Conservation (phyloP, 2,113 vertebrate genomes). For the Tragelaphus buxtoni region DNA sequence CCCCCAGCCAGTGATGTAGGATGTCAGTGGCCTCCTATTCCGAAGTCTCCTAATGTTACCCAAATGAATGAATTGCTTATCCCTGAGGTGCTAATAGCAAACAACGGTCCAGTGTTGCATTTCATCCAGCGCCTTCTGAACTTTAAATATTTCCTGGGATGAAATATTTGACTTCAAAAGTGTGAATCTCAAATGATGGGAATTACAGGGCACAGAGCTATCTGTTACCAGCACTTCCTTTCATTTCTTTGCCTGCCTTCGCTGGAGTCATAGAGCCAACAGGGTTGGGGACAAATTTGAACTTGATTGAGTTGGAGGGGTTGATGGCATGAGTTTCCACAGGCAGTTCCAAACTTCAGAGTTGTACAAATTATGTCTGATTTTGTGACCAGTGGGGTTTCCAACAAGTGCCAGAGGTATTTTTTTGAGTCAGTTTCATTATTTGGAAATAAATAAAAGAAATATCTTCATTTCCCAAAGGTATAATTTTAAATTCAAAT, state of each 20-base stretch:
- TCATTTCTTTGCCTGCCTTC: slow-evolving; percentile 1
- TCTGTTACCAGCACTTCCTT: background rate
- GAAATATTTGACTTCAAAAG: slow-evolving; percentile 5
- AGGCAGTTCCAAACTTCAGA: slow-evolving; percentile 37
- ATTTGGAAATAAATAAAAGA: slow-evolving; percentile 55
- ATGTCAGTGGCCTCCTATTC: background rate
- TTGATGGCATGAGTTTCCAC: background rate
- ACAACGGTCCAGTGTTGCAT: background rate
- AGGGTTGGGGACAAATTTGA: background rate
- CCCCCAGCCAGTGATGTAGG: background rate
- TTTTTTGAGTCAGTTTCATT: slow-evolving; percentile 51
- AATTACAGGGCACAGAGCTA: background rate
- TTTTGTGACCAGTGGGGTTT: slow-evolving; percentile 28
- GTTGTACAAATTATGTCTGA: slow-evolving; percentile 5
- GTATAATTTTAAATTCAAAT: slow-evolving; percentile 52
- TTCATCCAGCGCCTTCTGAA: background rate
- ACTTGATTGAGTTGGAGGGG: slow-evolving; percentile 26
- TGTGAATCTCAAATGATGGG: background rate
- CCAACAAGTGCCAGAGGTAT: background rate
- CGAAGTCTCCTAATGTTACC: background rate
- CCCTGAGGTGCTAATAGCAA: background rate
- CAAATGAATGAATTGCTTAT: slow-evolving; percentile 21
- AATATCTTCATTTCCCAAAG: slow-evolving; percentile 35
- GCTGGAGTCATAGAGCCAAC: background rate
- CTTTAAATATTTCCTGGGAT: background rate